These are phyloP conservation scores for Callimorpha dominula DNA, from an alignment of 2,888 invertebrate genomes.

Conservation along the genomic window DNA sequence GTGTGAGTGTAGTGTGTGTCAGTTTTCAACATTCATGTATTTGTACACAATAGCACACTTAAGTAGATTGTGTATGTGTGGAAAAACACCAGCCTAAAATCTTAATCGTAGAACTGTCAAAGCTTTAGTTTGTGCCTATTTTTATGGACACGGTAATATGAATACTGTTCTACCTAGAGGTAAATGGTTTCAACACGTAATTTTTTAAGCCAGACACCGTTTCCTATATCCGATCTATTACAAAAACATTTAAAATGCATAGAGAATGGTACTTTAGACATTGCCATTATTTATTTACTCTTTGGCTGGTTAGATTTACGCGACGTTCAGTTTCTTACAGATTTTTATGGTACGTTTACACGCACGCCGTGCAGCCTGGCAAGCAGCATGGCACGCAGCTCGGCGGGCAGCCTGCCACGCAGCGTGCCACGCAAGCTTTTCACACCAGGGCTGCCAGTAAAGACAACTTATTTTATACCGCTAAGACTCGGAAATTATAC, in stretches of 20 bases:
- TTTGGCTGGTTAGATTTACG: slow-evolving; percentile 19
- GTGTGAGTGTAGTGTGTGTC: slow-evolving; percentile 52
- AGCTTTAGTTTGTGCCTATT: slow-evolving; percentile 7
- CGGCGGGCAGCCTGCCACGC: too few species aligned
- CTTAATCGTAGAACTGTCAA: slow-evolving; percentile 24
- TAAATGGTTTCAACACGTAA: neutral
- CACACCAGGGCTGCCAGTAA: too few species aligned
- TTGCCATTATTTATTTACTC: slow-evolving; percentile 18
- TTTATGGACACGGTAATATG: neutral
- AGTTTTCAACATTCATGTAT: slow-evolving; percentile 28
- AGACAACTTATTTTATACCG: too few species aligned
- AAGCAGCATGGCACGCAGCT: too few species aligned
- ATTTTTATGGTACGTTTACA: too few species aligned
- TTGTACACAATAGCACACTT: slow-evolving; percentile 34
- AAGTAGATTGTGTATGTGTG: slow-evolving; percentile 41
- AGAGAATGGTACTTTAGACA: neutral
- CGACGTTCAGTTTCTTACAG: slow-evolving; percentile 35
- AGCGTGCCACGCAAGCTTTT: too few species aligned
- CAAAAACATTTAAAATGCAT: neutral
- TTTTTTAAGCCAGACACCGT: neutral
- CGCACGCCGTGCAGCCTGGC: too few species aligned
- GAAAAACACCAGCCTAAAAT: slow-evolving; percentile 31
- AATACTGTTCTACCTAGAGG: neutral
- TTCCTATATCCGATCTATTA: neutral
- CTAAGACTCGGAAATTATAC: too few species aligned